A percentile compares a stretch with the other conserved stretches of the same genome.
Evolutionary conservation across 2,113 vertebrate genomes (phyloP).

Genomic region (Grammomys dolichurus): DNA sequence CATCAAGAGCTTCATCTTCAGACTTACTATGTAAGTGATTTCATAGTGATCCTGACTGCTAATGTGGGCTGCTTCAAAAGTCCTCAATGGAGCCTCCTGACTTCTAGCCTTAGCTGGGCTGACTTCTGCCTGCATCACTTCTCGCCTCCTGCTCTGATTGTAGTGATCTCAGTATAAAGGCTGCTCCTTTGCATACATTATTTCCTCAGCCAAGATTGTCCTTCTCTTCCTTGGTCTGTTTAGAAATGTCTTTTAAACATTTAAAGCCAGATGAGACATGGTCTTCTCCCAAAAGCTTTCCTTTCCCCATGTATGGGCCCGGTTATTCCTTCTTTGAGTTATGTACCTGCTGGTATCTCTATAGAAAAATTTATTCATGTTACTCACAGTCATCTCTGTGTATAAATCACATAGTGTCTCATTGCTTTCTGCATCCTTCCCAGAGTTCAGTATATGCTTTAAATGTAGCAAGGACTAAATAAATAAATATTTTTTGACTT

Average conservation of each 20-base stretch:
- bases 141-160: background rate
- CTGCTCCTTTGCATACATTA: background rate
- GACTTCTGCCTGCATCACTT: background rate
- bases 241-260: slow-evolving; percentile 25
- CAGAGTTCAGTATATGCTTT: background rate
- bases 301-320: background rate
- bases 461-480: background rate
- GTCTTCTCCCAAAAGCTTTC: background rate
- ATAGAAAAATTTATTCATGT: background rate
- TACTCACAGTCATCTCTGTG: background rate
- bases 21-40: background rate
- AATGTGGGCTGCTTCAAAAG: background rate
- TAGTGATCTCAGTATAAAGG: background rate
- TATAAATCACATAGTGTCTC: background rate
- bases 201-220: background rate
- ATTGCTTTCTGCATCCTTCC: background rate
- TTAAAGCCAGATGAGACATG: slow-evolving; percentile 28
- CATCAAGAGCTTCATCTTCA: slow-evolving; percentile 31
- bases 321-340: slow-evolving; percentile 5
- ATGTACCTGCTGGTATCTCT: slow-evolving; percentile 20
- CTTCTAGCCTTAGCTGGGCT: background rate
- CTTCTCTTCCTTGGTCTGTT: background rate
- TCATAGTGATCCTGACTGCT: background rate
- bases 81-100: background rate
- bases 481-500: slow-evolving; percentile 23